phyloP scores from a whole-genome alignment of 1,140 invertebrate species.

The Cydia pomonella region DNA sequence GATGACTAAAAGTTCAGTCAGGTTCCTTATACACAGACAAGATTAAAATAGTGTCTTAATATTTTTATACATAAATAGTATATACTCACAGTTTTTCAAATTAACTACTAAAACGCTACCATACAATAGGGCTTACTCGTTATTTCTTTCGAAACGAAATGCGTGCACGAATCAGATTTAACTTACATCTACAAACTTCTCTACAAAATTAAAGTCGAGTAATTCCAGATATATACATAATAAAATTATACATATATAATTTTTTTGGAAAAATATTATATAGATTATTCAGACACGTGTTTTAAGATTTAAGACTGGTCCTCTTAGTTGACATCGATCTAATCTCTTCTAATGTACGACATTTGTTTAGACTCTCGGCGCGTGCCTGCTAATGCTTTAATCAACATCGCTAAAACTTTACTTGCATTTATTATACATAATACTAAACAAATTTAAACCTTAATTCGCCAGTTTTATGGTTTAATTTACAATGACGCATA shows the following conservation, averaged over 20 bases:
- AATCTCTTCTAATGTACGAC: slow-evolving; percentile 51
- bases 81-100: no score
- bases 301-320: slow-evolving; percentile 12
- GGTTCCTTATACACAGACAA: no score
- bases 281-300: slow-evolving; percentile 10
- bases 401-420: slow-evolving; percentile 57
- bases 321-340: slow-evolving; percentile 2
- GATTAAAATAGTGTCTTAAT: no score
- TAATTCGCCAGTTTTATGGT: slow-evolving; percentile 38
- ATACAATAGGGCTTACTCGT: no score
- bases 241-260: no score
- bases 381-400: slow-evolving; percentile 76
- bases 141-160: neutral
- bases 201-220: neutral
- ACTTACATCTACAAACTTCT: neutral
- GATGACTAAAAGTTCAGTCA: no score
- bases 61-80: no score
- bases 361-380: slow-evolving; percentile 72
- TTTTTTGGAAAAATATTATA: no score
- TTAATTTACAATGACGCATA: slow-evolving; percentile 36
- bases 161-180: neutral
- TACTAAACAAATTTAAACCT: slow-evolving; percentile 38
- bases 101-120: no score
- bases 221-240: neutral
- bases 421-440: slow-evolving; percentile 48